Conservation (phyloP, 2,888 invertebrate genomes). For the Chrysolina americana region DNA sequence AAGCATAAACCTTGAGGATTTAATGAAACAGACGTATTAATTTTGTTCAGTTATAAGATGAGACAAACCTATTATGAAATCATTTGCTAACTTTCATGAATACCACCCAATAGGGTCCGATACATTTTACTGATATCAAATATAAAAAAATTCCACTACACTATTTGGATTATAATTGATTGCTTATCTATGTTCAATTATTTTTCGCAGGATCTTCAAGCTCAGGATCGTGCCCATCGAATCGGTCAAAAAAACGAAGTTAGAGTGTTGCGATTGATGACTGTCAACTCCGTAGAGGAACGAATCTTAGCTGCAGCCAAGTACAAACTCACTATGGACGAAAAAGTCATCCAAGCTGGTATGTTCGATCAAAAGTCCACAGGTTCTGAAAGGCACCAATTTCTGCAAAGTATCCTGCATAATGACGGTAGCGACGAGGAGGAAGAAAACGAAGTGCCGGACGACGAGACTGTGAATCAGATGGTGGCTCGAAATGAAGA, state of each 20-base stretch:
- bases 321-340: conserved; percentile 99
- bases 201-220: conserved; percentile 89
- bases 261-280: conserved; percentile 96
- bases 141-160: too few species aligned
- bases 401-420: conserved; percentile 94
- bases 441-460: conserved; percentile 95
- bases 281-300: conserved; percentile 99
- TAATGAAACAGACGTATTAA: too few species aligned
- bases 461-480: conserved; percentile 98
- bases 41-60: too few species aligned
- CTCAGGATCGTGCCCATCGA: conserved; percentile 99
- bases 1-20: too few species aligned
- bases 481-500: conserved; percentile 98
- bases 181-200: too few species aligned
- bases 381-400: conserved; percentile 95
- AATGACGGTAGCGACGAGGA: conserved; percentile 96
- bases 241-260: conserved; percentile 99
- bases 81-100: too few species aligned
- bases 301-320: conserved; percentile 97
- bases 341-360: conserved; percentile 99
- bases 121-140: too few species aligned
- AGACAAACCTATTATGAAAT: too few species aligned
- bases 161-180: too few species aligned
- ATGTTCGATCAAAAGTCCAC: conserved; percentile 99
- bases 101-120: too few species aligned